A percentile compares a stretch with the other conserved stretches of the same genome.
Conservation (phyloP, 1,140 invertebrate species). For the Pseudomyrmex pallidus region DNA sequence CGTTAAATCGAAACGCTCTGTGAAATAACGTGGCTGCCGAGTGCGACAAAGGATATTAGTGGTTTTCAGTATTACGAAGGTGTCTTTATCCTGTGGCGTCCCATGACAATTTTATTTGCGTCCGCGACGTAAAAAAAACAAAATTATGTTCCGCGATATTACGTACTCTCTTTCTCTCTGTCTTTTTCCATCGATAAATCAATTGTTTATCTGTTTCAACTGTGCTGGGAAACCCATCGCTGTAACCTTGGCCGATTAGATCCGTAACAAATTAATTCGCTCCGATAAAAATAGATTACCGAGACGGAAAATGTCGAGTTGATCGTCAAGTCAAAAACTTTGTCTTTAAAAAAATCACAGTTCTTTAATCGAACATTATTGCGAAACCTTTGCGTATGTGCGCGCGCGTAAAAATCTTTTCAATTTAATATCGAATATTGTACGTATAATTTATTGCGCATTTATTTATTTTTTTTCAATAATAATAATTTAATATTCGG, state of each 20-base stretch:
- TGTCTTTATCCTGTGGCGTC: constrained; percentile 58
- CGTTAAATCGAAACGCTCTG: constrained; percentile 75
- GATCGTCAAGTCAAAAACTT: constrained; percentile 29
- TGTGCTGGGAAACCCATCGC: constrained; percentile 43
- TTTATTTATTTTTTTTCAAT: background rate
- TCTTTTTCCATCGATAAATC: constrained; percentile 56
- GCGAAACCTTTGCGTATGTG: background rate
- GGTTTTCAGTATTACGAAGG: constrained; percentile 61
- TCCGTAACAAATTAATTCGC: constrained; percentile 59
- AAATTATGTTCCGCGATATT: constrained; percentile 58
- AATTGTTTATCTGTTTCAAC: constrained; percentile 53
- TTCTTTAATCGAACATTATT: background rate
- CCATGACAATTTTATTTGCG: constrained; percentile 59
- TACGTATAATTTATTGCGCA: background rate
- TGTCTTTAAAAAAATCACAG: constrained; percentile 18
- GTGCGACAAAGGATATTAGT: constrained; percentile 74
- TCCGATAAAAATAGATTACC: constrained; percentile 52
- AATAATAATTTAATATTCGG: background rate
- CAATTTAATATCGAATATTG: background rate
- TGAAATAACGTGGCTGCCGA: constrained; percentile 70
- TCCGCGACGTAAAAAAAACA: constrained; percentile 41
- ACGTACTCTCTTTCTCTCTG: constrained; percentile 14
- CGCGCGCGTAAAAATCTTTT: background rate
- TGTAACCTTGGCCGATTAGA: constrained; percentile 60
- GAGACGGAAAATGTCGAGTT: constrained; percentile 34